Evolutionary conservation across 2,888 invertebrate genomes (phyloP).

Genomic region (Melinopterus prodromus): DNA sequence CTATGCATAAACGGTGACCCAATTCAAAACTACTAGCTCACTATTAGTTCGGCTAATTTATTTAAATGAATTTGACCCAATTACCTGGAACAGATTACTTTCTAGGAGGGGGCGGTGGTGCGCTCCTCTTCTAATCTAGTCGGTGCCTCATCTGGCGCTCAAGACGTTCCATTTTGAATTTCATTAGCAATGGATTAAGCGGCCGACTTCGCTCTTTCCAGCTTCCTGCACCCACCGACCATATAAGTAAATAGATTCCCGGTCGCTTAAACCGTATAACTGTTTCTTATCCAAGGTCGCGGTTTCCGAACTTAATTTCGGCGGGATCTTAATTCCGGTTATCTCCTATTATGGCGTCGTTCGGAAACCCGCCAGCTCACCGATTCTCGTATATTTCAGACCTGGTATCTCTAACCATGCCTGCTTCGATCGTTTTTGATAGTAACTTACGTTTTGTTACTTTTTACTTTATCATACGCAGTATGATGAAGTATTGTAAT

Average conservation of each 20-base stretch:
- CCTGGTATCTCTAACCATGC: background rate
- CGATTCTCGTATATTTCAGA: background rate
- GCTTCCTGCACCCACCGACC: background rate
- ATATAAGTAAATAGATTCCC: slow-evolving; percentile 4
- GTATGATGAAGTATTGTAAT: too few relatives aligned
- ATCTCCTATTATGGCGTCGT: background rate
- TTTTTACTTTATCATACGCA: too few relatives aligned
- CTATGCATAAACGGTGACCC: background rate
- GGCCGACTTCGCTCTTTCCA: background rate
- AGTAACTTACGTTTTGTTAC: background rate
- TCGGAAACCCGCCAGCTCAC: background rate
- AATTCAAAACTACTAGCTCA: background rate
- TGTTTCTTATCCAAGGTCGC: slow-evolving; percentile 4
- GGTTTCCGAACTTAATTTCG: background rate
- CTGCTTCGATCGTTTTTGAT: background rate
- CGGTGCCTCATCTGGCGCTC: background rate
- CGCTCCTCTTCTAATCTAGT: background rate
- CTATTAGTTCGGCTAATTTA: background rate
- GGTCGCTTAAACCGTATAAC: background rate
- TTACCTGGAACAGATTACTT: background rate
- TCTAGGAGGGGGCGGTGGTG: background rate
- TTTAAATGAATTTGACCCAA: slow-evolving; percentile 4
- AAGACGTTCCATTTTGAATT: slow-evolving; percentile 36
- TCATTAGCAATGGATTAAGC: slow-evolving; percentile 36
- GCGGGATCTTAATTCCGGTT: slow-evolving; percentile 4